Percentiles rank a stretch among this genome's conserved stretches.
Evolutionary conservation across 2,113 vertebrate genomes (phyloP).

Genomic region (Nymphicus hollandicus): DNA sequence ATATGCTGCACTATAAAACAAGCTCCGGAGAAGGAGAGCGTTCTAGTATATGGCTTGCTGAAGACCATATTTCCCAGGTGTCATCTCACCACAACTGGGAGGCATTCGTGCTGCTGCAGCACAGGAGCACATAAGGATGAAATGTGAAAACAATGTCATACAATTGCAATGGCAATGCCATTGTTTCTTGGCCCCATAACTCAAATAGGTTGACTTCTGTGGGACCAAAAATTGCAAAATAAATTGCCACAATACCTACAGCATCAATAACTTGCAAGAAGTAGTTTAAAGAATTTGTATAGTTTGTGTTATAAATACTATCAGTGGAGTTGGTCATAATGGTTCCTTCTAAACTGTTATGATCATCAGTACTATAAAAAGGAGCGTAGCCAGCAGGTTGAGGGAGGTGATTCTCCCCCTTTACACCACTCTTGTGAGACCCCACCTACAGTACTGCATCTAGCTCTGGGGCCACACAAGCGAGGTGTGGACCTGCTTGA

Average conservation of each 20-base stretch:
- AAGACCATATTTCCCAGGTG: neutral
- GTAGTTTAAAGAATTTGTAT: neutral
- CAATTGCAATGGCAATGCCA: neutral
- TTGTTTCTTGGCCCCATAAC: neutral
- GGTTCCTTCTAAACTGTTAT: neutral
- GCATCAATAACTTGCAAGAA: neutral
- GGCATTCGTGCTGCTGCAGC: neutral
- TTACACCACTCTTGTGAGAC: rapidly evolving
- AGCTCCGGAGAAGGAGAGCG: neutral
- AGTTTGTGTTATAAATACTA: neutral
- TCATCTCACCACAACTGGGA: neutral
- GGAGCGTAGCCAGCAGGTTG: neutral
- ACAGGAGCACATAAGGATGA: neutral
- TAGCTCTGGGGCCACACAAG: neutral
- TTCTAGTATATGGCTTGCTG: neutral
- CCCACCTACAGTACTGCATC: neutral
- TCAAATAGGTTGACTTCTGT: neutral
- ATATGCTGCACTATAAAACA: neutral
- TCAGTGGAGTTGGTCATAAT: neutral
- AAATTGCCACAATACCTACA: neutral
- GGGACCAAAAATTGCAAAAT: neutral
- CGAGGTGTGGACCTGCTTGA: neutral
- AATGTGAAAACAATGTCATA: neutral
- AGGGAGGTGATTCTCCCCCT: neutral
- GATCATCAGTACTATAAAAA: neutral